phyloP scores from a whole-genome alignment of 2,888 invertebrate genomes.

The Drosophila nigritarsus region DNA sequence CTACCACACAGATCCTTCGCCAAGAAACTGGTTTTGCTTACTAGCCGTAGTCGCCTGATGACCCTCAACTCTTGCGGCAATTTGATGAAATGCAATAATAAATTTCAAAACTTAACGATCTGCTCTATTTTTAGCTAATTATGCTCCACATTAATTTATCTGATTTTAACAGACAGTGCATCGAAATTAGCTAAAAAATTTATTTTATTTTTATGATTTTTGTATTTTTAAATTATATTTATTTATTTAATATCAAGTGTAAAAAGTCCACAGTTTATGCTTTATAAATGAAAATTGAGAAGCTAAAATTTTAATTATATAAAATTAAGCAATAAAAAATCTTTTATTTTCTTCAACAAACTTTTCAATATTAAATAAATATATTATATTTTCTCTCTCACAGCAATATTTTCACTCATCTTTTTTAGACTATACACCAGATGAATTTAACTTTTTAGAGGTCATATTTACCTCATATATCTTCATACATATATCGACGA shows the following conservation, averaged over 20 bases:
- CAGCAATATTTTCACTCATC: too few relatives aligned
- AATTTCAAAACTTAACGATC: constrained; percentile 38
- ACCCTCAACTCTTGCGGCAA: constrained; percentile 20
- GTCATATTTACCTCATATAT: neutral
- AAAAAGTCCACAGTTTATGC: neutral
- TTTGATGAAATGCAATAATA: constrained; percentile 36
- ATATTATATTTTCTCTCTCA: too few relatives aligned
- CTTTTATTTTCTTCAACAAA: too few relatives aligned
- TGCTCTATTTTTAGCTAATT: constrained; percentile 11
- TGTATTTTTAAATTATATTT: neutral
- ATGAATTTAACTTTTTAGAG: neutral
- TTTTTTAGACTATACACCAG: neutral
- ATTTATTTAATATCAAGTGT: neutral
- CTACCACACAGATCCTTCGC: constrained; percentile 36
- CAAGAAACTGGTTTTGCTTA: constrained; percentile 24
- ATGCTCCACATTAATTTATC: too few relatives aligned
- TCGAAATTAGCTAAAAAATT: neutral
- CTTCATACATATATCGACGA: neutral
- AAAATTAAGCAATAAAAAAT: too few relatives aligned
- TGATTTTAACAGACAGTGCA: too few relatives aligned
- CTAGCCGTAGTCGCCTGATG: neutral
- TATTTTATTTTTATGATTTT: neutral
- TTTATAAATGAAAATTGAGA: too few relatives aligned
- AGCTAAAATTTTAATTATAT: too few relatives aligned
- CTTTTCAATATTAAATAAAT: too few relatives aligned